Evolutionary conservation across 1,140 invertebrate genomes (phyloP).

Genomic region (Alviniconcha marisindica): DNA sequence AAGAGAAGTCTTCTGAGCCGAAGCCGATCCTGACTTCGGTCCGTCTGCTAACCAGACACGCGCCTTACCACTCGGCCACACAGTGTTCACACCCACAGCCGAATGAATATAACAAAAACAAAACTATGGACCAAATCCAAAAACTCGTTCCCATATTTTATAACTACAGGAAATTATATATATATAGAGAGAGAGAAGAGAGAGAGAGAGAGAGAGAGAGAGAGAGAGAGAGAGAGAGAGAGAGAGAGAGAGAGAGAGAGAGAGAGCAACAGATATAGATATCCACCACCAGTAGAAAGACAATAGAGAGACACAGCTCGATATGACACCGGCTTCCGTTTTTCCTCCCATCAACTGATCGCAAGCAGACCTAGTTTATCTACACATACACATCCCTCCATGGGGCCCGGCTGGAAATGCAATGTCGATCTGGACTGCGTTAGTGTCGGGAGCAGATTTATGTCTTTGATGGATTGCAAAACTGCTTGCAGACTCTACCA

Average conservation of each 20-base stretch:
- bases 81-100: no score
- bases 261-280: neutral
- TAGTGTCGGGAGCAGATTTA: no score
- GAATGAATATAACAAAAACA: no score
- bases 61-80: no score
- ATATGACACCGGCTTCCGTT: neutral
- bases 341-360: neutral
- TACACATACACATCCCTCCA: neutral
- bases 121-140: neutral
- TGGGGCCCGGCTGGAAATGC: no score
- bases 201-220: slow-evolving; percentile 28
- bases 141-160: neutral
- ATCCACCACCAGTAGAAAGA: neutral
- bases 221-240: neutral
- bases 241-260: slow-evolving; percentile 30
- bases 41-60: no score
- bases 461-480: no score
- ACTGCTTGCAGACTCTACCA: no score
- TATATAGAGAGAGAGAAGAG: neutral
- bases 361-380: neutral
- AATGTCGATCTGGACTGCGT: no score
- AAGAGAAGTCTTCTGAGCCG: neutral
- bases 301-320: neutral
- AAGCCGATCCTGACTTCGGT: no score
- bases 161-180: neutral